phyloP scores from a whole-genome alignment of 2,113 vertebrate species.

The Emydura subglobosa region DNA sequence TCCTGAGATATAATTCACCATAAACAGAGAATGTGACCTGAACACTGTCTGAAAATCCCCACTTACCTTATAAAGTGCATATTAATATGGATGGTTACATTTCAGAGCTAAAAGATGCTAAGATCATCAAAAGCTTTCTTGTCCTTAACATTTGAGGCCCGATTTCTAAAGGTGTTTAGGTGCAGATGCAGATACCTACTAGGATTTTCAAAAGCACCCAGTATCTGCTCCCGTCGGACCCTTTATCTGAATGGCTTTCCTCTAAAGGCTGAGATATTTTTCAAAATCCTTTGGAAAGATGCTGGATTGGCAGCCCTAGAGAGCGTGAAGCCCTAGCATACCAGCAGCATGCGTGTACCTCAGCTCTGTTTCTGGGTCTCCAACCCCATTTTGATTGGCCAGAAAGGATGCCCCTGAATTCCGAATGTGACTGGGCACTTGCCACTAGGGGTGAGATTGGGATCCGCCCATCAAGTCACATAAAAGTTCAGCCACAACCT shows the following conservation, averaged over 20 bases:
- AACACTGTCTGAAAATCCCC: neutral
- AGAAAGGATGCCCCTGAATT: neutral
- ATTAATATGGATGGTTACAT: neutral
- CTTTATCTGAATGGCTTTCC: neutral
- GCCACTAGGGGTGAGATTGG: neutral
- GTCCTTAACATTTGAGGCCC: neutral
- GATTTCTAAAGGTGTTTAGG: neutral
- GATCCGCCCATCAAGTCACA: rapidly evolving
- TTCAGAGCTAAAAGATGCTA: neutral
- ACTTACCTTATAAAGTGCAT: neutral
- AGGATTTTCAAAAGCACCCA: neutral
- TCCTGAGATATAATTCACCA: neutral
- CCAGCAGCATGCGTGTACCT: neutral
- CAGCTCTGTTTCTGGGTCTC: too few species aligned
- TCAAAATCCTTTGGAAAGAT: neutral
- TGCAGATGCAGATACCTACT: neutral
- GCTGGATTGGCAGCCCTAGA: neutral
- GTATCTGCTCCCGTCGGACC: neutral
- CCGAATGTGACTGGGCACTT: too few species aligned
- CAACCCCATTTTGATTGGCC: neutral
- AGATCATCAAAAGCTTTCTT: neutral
- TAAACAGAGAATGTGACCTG: neutral
- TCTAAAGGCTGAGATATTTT: neutral
- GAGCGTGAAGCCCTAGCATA: neutral
- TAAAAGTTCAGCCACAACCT: neutral